phyloP scores from a whole-genome alignment of 2,797 vertebrate species.

The Mormyrops boulengeri region DNA sequence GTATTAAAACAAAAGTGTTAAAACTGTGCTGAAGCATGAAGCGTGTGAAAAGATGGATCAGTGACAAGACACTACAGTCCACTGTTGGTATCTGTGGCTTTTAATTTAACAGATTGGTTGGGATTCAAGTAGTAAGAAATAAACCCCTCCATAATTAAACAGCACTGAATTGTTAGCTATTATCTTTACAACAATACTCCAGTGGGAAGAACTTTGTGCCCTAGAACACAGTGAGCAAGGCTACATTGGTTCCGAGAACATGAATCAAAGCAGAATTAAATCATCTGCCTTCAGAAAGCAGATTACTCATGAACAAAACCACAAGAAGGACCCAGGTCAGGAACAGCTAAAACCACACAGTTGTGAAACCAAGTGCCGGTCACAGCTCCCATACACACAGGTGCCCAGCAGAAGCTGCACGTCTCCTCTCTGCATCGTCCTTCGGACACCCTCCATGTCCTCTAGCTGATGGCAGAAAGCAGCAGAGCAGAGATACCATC shows the following conservation, averaged over 20 bases:
- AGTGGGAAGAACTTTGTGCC: background rate
- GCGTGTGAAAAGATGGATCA: background rate
- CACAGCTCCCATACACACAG: slow-evolving; percentile 63
- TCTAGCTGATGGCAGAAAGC: background rate
- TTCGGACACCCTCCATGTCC: background rate
- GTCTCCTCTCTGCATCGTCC: background rate
- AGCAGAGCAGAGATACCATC: background rate
- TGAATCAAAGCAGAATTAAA: background rate
- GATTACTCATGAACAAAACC: slow-evolving; percentile 37
- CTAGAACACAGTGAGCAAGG: background rate
- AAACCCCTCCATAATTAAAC: background rate
- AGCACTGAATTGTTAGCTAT: background rate
- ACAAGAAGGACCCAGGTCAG: slow-evolving; percentile 52
- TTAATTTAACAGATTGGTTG: background rate
- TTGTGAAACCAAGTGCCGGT: slow-evolving; percentile 58
- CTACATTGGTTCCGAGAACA: background rate
- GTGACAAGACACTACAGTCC: background rate
- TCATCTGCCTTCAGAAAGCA: background rate
- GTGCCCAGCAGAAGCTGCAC: slow-evolving; percentile 45
- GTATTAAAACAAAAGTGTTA: background rate
- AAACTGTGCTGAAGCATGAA: background rate
- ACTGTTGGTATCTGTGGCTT: background rate
- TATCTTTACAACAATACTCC: background rate
- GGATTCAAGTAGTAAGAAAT: background rate
- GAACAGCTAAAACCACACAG: slow-evolving; percentile 59